A percentile compares a stretch with the other conserved stretches of the same genome.
Evolutionary conservation across 1,140 invertebrate species (phyloP).

Genomic region (Megalonaias nervosa): DNA sequence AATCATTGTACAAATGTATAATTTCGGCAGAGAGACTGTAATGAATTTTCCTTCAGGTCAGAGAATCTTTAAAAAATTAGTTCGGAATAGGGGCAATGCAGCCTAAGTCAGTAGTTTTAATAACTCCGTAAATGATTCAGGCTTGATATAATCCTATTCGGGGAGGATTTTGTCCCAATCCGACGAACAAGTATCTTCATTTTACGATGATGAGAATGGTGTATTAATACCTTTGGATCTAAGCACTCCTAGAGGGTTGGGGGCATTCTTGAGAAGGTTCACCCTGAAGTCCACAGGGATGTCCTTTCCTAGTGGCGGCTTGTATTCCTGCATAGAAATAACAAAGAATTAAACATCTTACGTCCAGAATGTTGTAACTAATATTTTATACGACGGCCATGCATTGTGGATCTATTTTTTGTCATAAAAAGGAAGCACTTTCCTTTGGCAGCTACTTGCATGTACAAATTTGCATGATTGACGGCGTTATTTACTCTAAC

Average conservation of each 20-base stretch:
- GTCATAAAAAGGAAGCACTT: not conserved
- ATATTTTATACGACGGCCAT: not conserved
- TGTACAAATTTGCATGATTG: not conserved
- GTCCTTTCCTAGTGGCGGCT: constrained; percentile 85
- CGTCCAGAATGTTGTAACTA: not conserved
- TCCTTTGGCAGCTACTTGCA: not conserved
- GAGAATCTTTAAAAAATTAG: no score
- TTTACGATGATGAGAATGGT: not conserved
- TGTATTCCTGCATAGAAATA: constrained; percentile 74
- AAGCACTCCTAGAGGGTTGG: constrained; percentile 80
- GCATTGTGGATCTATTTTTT: not conserved
- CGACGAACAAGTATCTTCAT: no score
- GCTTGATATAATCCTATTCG: no score
- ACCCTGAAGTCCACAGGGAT: constrained; percentile 88
- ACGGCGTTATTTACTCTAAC: not conserved
- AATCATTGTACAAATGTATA: no score
- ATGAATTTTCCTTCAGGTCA: no score
- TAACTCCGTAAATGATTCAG: no score
- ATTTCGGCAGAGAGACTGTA: no score
- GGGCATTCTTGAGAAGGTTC: constrained; percentile 79
- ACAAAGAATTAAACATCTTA: not conserved
- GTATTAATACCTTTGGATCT: constrained; percentile 81
- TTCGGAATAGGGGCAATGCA: no score
- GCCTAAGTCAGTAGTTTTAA: no score
- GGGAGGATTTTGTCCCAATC: no score